These are phyloP conservation scores for Hanleya hanleyi DNA, from an alignment of 2,888 invertebrate species.

Conservation along the genomic window DNA sequence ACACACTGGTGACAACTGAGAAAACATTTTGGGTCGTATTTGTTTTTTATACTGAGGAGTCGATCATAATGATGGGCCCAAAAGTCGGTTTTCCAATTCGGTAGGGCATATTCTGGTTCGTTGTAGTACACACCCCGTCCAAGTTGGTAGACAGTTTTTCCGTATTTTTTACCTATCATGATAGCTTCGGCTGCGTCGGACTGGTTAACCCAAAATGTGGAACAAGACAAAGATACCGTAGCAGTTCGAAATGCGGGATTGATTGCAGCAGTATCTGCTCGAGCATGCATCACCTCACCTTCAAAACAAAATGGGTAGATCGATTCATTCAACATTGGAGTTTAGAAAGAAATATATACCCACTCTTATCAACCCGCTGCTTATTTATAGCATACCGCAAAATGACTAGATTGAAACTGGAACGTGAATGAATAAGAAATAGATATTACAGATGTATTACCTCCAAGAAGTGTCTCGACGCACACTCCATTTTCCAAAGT, in stretches of 20 bases:
- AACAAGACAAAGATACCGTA: neutral
- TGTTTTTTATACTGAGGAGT: neutral
- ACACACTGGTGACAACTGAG: neutral
- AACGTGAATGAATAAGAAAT: too few species aligned
- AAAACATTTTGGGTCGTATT: neutral
- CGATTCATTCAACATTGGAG: too few species aligned
- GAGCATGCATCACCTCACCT: neutral
- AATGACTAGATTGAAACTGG: too few species aligned
- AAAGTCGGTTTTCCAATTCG: neutral
- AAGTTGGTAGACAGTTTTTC: neutral
- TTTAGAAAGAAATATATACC: too few species aligned
- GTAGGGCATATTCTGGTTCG: neutral
- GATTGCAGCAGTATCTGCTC: neutral
- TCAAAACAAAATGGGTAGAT: neutral
- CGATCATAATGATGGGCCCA: neutral
- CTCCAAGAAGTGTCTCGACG: neutral
- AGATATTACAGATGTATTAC: too few species aligned
- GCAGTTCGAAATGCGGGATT: neutral
- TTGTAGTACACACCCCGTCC: neutral
- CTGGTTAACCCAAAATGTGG: neutral
- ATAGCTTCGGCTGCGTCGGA: neutral
- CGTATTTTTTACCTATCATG: neutral
- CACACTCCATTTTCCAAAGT: neutral
- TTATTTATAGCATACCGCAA: too few species aligned
- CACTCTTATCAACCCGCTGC: too few species aligned